Base-by-base conservation (phyloP, 2,113 vertebrate genomes). In the Clarias magur region DNA sequence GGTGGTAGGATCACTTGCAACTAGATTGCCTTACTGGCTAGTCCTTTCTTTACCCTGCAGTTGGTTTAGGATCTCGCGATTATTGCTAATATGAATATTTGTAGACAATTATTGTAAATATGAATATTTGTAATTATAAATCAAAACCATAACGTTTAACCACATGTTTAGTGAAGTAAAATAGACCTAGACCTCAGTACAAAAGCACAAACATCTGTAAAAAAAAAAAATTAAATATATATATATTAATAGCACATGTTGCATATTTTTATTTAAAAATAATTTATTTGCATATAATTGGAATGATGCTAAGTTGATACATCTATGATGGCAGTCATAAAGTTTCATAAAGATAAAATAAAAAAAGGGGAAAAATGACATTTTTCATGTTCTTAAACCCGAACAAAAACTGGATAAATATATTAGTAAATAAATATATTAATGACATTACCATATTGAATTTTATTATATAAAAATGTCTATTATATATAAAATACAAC, bases 381-480 rank as follows among this genome's bases (percentile, higher is more conserved):
- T 91, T 88, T 88, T 86, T 30, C 89, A 92, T 89, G 91, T 91
- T 91, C 93, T 94, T 94, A 96, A 93, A 96, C 93, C 73, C 91
- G 92, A 92, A 93, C 94, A 95, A 87, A 95, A 87, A 90, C 91
- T 96, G 97, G 97, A 99, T 98, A 99, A 99, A 99, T 99, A 99
- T 99, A 99, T 99, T 99, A 99, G 97, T 96, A 99, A 99, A 99
- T 99, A 99, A 99, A 99, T 99, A 99, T 96, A 97, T 98, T 97
- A 95, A 93, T 95, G 97, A 97, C 97, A 95, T 96, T 95, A 95
- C 95, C 96, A 96, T 97, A 97, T 95, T 98, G 96, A 97, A 97
- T 97, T 96, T 94, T 76, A 34, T 97, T 96, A 96, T 97, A 96
- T 93, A 95, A 97, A 96, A 99, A 87, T 83, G 86, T 96, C 96